phyloP scores from a whole-genome alignment of 1,140 invertebrate genomes.

The Tetragonula clypearis region DNA sequence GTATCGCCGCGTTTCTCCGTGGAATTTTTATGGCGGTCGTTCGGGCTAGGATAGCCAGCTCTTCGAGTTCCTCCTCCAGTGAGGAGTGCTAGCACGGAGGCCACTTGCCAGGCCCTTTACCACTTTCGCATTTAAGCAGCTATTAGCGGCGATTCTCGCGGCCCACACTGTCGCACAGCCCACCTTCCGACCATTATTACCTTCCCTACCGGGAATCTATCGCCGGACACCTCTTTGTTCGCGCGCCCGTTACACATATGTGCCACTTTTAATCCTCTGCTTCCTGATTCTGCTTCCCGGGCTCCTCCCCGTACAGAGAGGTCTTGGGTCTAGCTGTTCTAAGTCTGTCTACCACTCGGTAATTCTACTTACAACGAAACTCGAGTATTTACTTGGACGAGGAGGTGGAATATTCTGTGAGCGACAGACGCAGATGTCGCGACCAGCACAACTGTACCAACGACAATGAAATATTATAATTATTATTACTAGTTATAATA shows the following conservation, averaged over 20 bases:
- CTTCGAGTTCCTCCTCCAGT: neutral
- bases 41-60: constrained; percentile 46
- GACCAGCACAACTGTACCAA: too few relatives aligned
- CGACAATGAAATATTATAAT: too few relatives aligned
- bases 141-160: constrained; percentile 63
- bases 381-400: too few relatives aligned
- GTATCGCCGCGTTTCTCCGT: constrained; percentile 54
- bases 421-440: too few relatives aligned
- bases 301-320: too few relatives aligned
- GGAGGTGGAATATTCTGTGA: too few relatives aligned
- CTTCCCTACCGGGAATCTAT: constrained; percentile 34
- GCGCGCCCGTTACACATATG: constrained; percentile 34
- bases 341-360: too few relatives aligned
- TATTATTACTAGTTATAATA: too few relatives aligned
- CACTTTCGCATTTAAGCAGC: constrained; percentile 63
- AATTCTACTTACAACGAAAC: too few relatives aligned
- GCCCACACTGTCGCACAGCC: neutral
- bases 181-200: constrained; percentile 21
- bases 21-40: constrained; percentile 59
- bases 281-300: neutral
- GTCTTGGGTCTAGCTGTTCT: too few relatives aligned
- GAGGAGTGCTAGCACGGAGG: constrained; percentile 10
- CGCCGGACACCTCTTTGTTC: constrained; percentile 56
- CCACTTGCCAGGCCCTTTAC: constrained; percentile 54
- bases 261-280: constrained; percentile 1